Evolutionary conservation across 2,113 vertebrate genomes (phyloP), one percentile per base, ranked within the genome.

Genomic region (Spilogale gracilis): DNA sequence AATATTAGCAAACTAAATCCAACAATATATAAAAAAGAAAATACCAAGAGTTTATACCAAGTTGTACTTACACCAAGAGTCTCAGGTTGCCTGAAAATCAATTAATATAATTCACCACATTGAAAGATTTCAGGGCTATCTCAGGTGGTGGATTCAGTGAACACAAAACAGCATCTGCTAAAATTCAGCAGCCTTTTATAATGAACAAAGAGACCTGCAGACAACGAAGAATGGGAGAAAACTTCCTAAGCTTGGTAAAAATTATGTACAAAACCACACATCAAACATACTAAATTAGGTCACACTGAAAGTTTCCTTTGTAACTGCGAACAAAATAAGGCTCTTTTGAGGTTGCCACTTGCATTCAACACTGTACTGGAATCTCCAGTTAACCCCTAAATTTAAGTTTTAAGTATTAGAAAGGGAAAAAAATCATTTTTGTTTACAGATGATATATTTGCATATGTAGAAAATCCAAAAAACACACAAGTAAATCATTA

Each of bases 1-100:
- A 52, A 74, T 9, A 60, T 83, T 48, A 65, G n/a, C 45, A 82
- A 90, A 58, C 18, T 88, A 61, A 97, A 71, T 43, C 43, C 17
- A 95, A 54, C 6, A 83, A 93, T 71, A 50, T 27, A 76, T 65
- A 58, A 73, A 84, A 89, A 89, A 25, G 43, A 38, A 93, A 92
- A 96, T 71, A 63, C 16, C 61, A 27, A 63, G 61, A 27, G 27
- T 27, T 80, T 88, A 50, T 89, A 80, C 3, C 56, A 94, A 73
- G n/a, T 63, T 82, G 14, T 91, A 13, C 56, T 89, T 85, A 45
- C 71, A 65, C 27, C 48, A 95, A 91, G 63, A 91, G 80, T 84
- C 23, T 23, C 48, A 67, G 23, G 5, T 78, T 85, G 50, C 50
- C 81, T 81, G 73, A 79, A 88, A 92, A 80, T 52, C 16, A 84